Conservation (phyloP, 1,140 invertebrate genomes). For the Drosophila tani region DNA sequence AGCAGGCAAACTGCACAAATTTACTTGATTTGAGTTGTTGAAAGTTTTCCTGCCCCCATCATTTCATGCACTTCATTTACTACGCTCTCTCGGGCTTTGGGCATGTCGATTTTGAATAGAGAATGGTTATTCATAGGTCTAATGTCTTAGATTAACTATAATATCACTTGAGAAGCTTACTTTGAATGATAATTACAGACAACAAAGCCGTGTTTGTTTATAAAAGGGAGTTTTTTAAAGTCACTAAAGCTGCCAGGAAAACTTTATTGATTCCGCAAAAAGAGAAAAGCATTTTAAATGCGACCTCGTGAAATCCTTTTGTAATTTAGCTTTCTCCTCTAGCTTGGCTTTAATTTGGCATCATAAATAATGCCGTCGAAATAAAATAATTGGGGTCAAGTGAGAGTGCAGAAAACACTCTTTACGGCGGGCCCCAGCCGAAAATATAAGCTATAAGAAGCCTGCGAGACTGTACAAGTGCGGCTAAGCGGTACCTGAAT, state of each 20-base stretch:
- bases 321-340: not conserved
- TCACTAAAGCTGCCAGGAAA: too few relatives aligned
- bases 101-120: not conserved
- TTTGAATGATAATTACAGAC: not conserved
- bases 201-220: not conserved
- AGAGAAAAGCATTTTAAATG: not conserved
- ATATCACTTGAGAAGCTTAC: not conserved
- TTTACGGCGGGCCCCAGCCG: not conserved
- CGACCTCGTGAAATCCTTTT: not conserved
- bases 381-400: conserved; percentile 15
- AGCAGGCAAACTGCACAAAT: conserved; percentile 29
- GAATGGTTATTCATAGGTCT: not conserved
- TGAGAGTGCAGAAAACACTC: not conserved
- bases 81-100: not conserved
- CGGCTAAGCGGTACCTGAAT: conserved; percentile 1
- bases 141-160: not conserved
- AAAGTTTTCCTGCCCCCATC: conserved; percentile 9
- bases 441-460: conserved; percentile 3
- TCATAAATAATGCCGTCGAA: conserved; percentile 2
- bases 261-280: too few relatives aligned
- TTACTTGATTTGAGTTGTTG: conserved; percentile 35
- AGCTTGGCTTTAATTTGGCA: conserved; percentile 5
- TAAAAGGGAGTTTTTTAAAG: too few relatives aligned
- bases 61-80: conserved; percentile 19
- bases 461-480: conserved; percentile 5